Conservation (phyloP, 1,140 invertebrate genomes). For the Armadillidium nasatum region DNA sequence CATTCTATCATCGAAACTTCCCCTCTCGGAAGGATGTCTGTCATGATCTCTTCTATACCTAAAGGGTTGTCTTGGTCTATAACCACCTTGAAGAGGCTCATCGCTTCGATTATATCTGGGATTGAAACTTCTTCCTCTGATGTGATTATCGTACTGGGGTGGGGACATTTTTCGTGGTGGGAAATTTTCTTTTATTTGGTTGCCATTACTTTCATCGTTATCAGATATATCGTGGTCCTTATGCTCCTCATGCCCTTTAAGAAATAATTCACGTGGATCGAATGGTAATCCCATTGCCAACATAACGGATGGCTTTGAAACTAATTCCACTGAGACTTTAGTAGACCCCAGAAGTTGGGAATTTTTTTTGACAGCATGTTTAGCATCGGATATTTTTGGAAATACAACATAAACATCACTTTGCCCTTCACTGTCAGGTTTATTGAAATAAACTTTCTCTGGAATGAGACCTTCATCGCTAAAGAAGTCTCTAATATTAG, state of each 20-base stretch:
- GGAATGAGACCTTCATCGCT: slow-evolving; percentile 42
- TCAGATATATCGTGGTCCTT: not conserved
- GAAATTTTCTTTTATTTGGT: not conserved
- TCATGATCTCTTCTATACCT: slow-evolving; percentile 18
- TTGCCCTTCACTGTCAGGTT: slow-evolving; percentile 19
- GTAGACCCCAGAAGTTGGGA: slow-evolving; percentile 35
- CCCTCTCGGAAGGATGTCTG: not conserved
- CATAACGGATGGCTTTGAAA: slow-evolving; percentile 43
- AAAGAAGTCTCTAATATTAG: slow-evolving; percentile 42
- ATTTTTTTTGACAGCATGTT: slow-evolving; percentile 34
- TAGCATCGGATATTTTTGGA: slow-evolving; percentile 32
- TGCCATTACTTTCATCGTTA: not conserved
- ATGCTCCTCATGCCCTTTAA: slow-evolving; percentile 32
- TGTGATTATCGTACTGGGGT: slow-evolving; percentile 14
- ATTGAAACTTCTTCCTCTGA: slow-evolving; percentile 29
- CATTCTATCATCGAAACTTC: slow-evolving; percentile 33
- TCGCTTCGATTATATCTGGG: slow-evolving; percentile 29
- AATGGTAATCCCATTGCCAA: slow-evolving; percentile 42
- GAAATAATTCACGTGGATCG: slow-evolving; percentile 39
- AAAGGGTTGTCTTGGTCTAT: slow-evolving; percentile 19
- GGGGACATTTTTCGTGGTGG: not conserved
- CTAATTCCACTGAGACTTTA: slow-evolving; percentile 34
- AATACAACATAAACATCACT: slow-evolving; percentile 38
- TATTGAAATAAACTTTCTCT: slow-evolving; percentile 37
- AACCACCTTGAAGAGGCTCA: slow-evolving; percentile 34